Evolutionary conservation across 53 echinoderm and acorn worm species (phyloP).

Genomic region (Glandiceps talaboti): DNA sequence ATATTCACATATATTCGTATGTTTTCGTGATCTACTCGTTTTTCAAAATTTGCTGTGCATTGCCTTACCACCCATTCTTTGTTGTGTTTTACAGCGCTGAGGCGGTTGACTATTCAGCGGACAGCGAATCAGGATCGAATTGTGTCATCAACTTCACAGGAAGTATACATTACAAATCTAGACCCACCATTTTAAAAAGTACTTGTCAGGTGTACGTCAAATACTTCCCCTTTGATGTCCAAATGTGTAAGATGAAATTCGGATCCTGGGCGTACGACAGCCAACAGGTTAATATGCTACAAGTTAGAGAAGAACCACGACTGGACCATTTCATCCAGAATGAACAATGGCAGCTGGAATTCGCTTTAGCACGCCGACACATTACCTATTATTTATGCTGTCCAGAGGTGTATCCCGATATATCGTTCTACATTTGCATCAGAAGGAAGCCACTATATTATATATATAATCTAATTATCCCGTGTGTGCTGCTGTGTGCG

Average conservation of each 20-base stretch:
- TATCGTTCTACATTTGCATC: slow-evolving; percentile 58
- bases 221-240: slow-evolving; percentile 85
- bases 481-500: slow-evolving; percentile 83
- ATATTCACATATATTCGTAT: too few relatives aligned
- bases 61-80: too few relatives aligned
- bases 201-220: slow-evolving; percentile 75
- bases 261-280: slow-evolving; percentile 88
- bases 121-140: not conserved
- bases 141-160: not conserved
- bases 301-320: slow-evolving; percentile 49
- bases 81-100: not conserved
- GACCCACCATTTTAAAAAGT: slow-evolving; percentile 75
- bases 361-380: slow-evolving; percentile 45
- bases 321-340: slow-evolving; percentile 33
- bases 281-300: slow-evolving; percentile 45
- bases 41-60: too few relatives aligned
- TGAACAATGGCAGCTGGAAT: slow-evolving; percentile 78
- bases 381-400: slow-evolving; percentile 55
- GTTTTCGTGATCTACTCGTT: too few relatives aligned
- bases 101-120: not conserved
- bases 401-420: slow-evolving; percentile 63
- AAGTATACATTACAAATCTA: slow-evolving; percentile 13
- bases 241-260: slow-evolving; percentile 66
- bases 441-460: slow-evolving; percentile 87
- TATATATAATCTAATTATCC: slow-evolving; percentile 94